phyloP scores from a whole-genome alignment of 2,888 invertebrate genomes.

The Andrena praecox region DNA sequence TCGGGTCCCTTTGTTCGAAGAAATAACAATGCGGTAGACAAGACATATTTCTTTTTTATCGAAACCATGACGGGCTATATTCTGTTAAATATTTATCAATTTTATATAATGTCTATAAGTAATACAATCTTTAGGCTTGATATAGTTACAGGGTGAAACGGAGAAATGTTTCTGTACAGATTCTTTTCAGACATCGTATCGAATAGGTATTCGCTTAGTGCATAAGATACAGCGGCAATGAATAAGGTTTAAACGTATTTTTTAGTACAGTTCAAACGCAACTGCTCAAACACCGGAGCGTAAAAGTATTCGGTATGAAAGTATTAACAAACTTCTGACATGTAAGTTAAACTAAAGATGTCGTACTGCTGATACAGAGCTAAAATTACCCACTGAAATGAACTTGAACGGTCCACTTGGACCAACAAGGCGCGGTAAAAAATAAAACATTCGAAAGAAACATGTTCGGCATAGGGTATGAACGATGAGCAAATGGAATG shows the following conservation, averaged over 20 bases:
- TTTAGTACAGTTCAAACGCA: neutral
- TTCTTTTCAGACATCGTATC: too few relatives aligned
- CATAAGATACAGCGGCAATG: too few relatives aligned
- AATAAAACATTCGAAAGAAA: neutral
- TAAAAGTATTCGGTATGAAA: neutral
- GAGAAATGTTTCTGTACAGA: too few relatives aligned
- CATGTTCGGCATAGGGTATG: neutral
- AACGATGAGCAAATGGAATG: neutral
- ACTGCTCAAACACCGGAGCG: neutral
- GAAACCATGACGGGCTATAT: neutral
- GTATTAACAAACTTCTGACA: neutral
- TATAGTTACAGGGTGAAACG: too few relatives aligned
- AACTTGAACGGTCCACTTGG: neutral
- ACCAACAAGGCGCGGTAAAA: neutral
- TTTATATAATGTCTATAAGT: neutral
- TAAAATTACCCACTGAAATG: neutral
- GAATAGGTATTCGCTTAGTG: too few relatives aligned
- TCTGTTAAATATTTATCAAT: conserved; percentile 1
- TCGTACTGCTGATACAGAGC: too few relatives aligned
- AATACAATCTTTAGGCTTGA: too few relatives aligned
- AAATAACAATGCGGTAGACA: conserved; percentile 32
- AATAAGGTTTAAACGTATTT: too few relatives aligned
- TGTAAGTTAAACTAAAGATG: too few relatives aligned
- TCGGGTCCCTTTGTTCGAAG: conserved; percentile 21
- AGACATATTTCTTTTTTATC: conserved; percentile 7